These are phyloP conservation scores for Streptopelia turtur DNA, from an alignment of 2,797 vertebrate species.

Conservation along the genomic window DNA sequence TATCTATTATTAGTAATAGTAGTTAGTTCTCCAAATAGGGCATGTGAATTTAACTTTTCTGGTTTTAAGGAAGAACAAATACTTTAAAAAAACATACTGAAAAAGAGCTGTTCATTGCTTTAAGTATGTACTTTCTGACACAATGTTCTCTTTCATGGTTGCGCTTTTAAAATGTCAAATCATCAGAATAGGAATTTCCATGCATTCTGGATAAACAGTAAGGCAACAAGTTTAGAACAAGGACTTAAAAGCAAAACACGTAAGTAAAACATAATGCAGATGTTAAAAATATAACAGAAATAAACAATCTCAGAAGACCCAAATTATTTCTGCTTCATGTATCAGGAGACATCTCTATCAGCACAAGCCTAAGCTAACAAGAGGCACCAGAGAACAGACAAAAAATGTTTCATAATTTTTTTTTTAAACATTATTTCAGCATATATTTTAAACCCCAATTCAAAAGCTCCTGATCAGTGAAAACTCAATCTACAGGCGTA, in stretches of 20 bases:
- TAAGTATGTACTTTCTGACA: not conserved
- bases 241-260: not conserved
- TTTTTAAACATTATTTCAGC: not conserved
- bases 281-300: not conserved
- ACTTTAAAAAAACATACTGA: not conserved
- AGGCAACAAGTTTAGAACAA: not conserved
- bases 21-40: not conserved
- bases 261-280: not conserved
- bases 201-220: not conserved
- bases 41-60: not conserved
- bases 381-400: not conserved
- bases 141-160: not conserved
- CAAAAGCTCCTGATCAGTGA: not conserved
- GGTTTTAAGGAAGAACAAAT: not conserved
- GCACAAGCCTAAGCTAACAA: not conserved
- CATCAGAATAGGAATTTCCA: not conserved
- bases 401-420: no score
- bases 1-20: not conserved
- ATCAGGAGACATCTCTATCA: not conserved
- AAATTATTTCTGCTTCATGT: not conserved
- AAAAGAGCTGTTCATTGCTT: not conserved
- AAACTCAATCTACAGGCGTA: not conserved
- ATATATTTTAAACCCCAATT: not conserved
- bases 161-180: not conserved
- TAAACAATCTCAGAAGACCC: not conserved